Conservation (phyloP, 2,888 invertebrate genomes). For the Caenorhabditis sp. region DNA sequence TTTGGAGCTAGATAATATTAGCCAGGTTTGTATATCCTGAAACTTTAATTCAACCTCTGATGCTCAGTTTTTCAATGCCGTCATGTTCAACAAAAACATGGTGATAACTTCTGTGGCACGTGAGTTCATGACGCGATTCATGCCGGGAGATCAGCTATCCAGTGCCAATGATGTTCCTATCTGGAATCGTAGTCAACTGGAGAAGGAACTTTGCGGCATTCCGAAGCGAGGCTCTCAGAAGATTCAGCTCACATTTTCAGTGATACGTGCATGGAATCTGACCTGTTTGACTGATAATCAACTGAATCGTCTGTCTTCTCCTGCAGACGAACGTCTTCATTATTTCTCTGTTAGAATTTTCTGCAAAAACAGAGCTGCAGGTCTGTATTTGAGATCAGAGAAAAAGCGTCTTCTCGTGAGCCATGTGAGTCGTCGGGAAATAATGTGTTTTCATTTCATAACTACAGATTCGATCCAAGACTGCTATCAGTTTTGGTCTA, state of each 20-base stretch:
- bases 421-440: constrained; percentile 1
- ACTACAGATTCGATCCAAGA: constrained; percentile 10
- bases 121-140: background rate
- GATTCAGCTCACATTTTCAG: background rate
- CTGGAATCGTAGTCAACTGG: constrained; percentile 32
- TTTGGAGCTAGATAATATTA: constrained; percentile 6
- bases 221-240: background rate
- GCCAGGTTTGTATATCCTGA: background rate
- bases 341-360: constrained; percentile 20
- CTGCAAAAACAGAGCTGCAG: background rate
- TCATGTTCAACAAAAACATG: constrained; percentile 27
- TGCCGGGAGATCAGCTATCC: constrained; percentile 31
- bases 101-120: constrained; percentile 10
- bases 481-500: constrained; percentile 18
- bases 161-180: constrained; percentile 1
- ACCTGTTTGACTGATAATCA: background rate
- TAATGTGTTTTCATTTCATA: background rate
- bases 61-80: background rate
- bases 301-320: background rate
- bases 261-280: constrained; percentile 34
- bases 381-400: constrained; percentile 8
- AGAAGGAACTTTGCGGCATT: background rate
- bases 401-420: constrained; percentile 14
- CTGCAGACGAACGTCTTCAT: constrained; percentile 21
- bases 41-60: background rate